A percentile compares a stretch with the other conserved stretches of the same genome.
Evolutionary conservation across 2,113 vertebrate genomes (phyloP).

Genomic region (Hepsetus odoe): DNA sequence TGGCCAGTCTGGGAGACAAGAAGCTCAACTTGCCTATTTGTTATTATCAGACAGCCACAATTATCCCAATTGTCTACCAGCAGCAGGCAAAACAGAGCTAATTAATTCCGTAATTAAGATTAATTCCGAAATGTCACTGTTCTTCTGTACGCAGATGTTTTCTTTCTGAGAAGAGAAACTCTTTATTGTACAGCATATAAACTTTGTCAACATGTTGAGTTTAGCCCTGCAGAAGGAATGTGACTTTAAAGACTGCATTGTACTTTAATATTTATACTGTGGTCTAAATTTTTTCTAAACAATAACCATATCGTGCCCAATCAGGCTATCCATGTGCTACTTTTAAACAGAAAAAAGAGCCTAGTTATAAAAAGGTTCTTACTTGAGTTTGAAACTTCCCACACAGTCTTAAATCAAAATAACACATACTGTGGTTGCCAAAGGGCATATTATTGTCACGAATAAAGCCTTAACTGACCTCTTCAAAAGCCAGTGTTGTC

Average conservation of each 20-base stretch:
- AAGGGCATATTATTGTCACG: too few species aligned
- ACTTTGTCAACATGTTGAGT: not conserved
- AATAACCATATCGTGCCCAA: too few species aligned
- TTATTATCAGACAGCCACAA: constrained; percentile 54
- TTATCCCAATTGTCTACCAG: constrained; percentile 49
- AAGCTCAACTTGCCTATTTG: constrained; percentile 46
- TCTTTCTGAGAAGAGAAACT: constrained; percentile 46
- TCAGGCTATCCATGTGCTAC: not conserved
- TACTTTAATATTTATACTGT: not conserved
- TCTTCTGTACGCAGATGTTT: constrained; percentile 56
- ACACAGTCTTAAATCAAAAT: not conserved
- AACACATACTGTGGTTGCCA: not conserved
- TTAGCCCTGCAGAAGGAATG: not conserved
- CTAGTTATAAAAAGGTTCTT: not conserved
- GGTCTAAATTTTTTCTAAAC: not conserved
- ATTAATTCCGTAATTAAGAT: constrained; percentile 71
- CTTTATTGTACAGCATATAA: not conserved
- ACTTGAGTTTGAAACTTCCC: not conserved
- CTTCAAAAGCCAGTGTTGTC: too few species aligned
- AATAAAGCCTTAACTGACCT: too few species aligned
- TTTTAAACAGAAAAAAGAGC: not conserved
- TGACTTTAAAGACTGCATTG: not conserved
- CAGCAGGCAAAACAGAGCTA: constrained; percentile 54
- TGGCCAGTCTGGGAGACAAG: constrained; percentile 44
- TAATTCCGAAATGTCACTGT: constrained; percentile 65